Percentiles rank a stretch among this genome's conserved stretches.
Evolutionary conservation across 2,888 invertebrate genomes (phyloP).

Genomic region (Rhyacophila evoluta): DNA sequence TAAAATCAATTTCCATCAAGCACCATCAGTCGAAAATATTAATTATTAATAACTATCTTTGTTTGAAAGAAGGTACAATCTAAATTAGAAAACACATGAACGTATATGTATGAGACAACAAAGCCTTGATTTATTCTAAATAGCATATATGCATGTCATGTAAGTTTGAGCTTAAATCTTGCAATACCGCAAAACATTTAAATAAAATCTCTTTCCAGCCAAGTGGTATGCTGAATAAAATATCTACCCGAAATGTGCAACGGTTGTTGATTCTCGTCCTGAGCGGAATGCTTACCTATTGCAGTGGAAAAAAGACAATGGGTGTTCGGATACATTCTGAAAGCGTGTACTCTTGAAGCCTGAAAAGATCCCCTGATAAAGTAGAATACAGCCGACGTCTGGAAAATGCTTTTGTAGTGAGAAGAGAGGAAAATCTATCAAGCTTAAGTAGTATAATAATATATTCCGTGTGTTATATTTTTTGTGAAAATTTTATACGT

Average conservation of each 20-base stretch:
- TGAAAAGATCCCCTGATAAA: conserved; percentile 8
- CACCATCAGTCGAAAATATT: too few relatives aligned
- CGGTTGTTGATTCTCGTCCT: neutral
- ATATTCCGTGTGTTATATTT: neutral
- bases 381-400: conserved; percentile 4
- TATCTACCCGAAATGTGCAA: neutral
- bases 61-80: too few relatives aligned
- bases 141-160: too few relatives aligned
- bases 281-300: neutral
- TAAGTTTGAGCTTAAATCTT: too few relatives aligned
- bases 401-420: neutral
- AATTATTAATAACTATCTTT: too few relatives aligned
- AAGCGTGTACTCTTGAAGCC: neutral
- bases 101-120: too few relatives aligned
- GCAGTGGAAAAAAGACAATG: neutral
- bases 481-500: too few relatives aligned
- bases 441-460: too few relatives aligned
- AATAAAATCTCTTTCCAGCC: neutral
- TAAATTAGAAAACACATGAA: too few relatives aligned
- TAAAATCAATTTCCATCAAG: too few relatives aligned
- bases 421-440: neutral
- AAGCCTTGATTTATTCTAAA: neutral
- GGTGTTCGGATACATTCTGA: neutral
- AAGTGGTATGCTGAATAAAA: neutral
- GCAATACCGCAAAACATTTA: neutral